Base-by-base conservation (phyloP, 37 sponge, comb jelly and placozoan genomes). In the Oscarella lobularis region DNA sequence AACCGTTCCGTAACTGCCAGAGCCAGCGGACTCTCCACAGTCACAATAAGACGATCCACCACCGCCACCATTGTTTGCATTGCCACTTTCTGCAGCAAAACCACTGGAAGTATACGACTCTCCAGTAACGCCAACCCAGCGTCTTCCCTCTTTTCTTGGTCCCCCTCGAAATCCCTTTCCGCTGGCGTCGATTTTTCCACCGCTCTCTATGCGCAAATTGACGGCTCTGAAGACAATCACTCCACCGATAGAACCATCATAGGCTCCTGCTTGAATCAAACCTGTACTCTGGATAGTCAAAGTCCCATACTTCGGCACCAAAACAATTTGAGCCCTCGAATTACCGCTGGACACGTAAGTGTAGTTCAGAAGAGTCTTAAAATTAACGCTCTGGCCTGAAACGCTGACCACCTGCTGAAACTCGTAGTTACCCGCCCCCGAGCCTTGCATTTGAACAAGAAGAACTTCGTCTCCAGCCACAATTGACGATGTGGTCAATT, bases 121-220 rank as follows among this genome's bases (percentile, higher is more conserved):
- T 20, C 60, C 60, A 48, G 60, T 48, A 9, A 48, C 60, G 14
- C 60, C 60, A 48, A 48, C 20, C 60, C 60, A 48, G n/a, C n/a
- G n/a, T n/a, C n/a, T n/a, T 20, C 20, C 20, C 20, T 48, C 60
- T n/a, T n/a, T n/a, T n/a, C n/a, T n/a, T 48, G 60, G 60, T 27
- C 60, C 60, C 9, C 60, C 60, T 48, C 60, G 60, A 20, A 48
- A 48, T 48, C 60, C 60, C 20, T 48, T 48, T 48, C 60, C 60
- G 20, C 20, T 48, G 20, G 60, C 20, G 20, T 48, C 60, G 20
- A 48, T 48, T 9, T 9, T 48, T 48, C 60, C 60, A 27, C 60
- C 60, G 14, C 9, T 9, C 9, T 48, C 60, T 27, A 48, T 48
- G 20, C 14, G 9, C 14, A 48, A 48, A 27, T 9, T 48, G 14